Evolutionary conservation across 2,113 vertebrate species (phyloP).

Genomic region (Gasterosteus nipponicus): DNA sequence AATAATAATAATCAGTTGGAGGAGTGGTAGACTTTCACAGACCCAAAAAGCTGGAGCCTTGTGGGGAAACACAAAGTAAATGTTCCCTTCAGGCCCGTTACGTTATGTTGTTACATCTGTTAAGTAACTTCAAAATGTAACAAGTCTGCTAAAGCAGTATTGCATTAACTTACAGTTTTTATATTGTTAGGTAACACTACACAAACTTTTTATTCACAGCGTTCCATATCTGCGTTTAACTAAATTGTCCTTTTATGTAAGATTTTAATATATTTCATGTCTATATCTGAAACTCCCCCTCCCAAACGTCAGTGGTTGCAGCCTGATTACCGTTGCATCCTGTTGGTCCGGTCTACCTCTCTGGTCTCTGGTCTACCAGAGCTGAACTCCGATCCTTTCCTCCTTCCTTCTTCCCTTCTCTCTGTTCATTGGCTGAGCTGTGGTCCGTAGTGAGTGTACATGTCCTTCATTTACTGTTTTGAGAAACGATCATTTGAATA

Average conservation of each 20-base stretch:
- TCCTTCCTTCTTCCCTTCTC: conserved; percentile 18
- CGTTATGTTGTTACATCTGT: too few species aligned
- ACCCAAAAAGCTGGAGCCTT: background rate
- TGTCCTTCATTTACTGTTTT: conserved; percentile 35
- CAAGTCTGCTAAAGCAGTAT: too few species aligned
- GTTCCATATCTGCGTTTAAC: background rate
- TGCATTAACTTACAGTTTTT: too few species aligned
- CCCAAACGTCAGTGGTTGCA: conserved; percentile 11
- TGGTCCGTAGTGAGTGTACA: conserved; percentile 44
- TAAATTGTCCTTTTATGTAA: background rate
- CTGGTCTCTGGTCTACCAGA: too few species aligned
- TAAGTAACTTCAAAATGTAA: too few species aligned
- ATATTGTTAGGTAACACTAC: too few species aligned
- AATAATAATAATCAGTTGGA: background rate
- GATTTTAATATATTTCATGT: background rate
- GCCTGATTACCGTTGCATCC: background rate
- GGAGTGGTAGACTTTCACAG: background rate
- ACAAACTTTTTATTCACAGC: background rate
- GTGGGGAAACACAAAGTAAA: background rate
- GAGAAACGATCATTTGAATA: conserved; percentile 61
- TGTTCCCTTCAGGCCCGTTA: background rate
- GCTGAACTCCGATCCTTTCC: conserved; percentile 9
- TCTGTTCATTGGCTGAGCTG: conserved; percentile 46
- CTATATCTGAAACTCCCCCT: background rate
- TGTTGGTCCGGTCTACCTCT: too few species aligned